Evolutionary conservation across 2,888 invertebrate genomes (phyloP).

Genomic region (Electrophaes corylata): DNA sequence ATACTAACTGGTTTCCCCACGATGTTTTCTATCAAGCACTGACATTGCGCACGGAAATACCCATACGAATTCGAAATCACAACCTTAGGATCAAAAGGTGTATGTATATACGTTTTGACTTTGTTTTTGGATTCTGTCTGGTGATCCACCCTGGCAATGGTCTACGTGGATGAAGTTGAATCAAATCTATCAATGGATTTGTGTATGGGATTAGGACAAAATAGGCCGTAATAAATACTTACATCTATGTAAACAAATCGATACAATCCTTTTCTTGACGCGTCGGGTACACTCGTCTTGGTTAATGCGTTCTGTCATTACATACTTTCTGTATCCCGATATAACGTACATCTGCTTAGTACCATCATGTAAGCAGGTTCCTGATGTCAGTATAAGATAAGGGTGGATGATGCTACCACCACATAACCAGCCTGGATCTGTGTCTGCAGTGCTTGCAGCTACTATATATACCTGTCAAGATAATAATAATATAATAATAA

Average conservation of each 20-base stretch:
- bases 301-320: slow-evolving; percentile 33
- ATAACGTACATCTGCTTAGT: slow-evolving; percentile 40
- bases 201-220: not conserved
- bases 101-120: too few relatives aligned
- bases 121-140: too few relatives aligned
- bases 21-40: too few relatives aligned
- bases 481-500: not conserved
- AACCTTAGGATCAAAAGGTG: too few relatives aligned
- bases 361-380: slow-evolving; percentile 27
- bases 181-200: too few relatives aligned
- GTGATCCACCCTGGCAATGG: too few relatives aligned
- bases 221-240: not conserved
- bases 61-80: too few relatives aligned
- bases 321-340: slow-evolving; percentile 46
- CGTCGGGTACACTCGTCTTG: slow-evolving; percentile 42
- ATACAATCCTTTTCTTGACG: slow-evolving; percentile 44
- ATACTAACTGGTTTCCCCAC: too few relatives aligned
- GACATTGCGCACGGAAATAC: too few relatives aligned
- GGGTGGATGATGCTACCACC: slow-evolving; percentile 32
- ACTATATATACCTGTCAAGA: slow-evolving; percentile 14
- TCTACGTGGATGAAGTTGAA: too few relatives aligned
- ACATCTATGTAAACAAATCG: slow-evolving; percentile 4
- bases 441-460: not conserved
- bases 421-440: slow-evolving; percentile 5
- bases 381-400: slow-evolving; percentile 43